Conservation (phyloP, 2,888 invertebrate species). For the Harpalus rubripes region DNA sequence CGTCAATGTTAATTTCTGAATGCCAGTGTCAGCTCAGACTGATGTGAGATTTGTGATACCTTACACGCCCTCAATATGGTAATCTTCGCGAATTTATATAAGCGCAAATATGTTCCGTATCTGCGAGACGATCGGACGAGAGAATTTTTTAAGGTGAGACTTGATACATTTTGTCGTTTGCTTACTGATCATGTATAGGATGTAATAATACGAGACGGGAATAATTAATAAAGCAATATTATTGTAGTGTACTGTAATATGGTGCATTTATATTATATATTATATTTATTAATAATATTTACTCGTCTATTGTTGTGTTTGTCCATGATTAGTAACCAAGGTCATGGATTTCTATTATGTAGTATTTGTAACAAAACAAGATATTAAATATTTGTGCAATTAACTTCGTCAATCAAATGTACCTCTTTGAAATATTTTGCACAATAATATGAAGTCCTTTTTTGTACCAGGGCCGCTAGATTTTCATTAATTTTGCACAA, state of each 20-base stretch:
- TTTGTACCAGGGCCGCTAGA: too few relatives aligned
- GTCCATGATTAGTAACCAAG: too few relatives aligned
- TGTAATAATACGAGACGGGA: neutral
- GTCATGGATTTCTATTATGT: too few relatives aligned
- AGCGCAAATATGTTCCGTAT: conserved; percentile 21
- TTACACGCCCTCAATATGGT: conserved; percentile 51
- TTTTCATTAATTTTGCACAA: too few relatives aligned
- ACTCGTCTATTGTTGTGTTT: neutral
- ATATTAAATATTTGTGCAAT: too few relatives aligned
- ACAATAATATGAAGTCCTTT: too few relatives aligned
- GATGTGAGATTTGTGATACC: neutral
- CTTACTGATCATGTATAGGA: conserved; percentile 8
- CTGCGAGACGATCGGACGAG: neutral
- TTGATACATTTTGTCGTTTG: neutral
- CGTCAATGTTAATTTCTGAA: conserved; percentile 57
- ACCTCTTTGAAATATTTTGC: too few relatives aligned
- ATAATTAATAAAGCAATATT: neutral
- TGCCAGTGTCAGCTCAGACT: conserved; percentile 49
- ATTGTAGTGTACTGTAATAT: neutral
- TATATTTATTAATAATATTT: neutral
- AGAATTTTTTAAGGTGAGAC: neutral
- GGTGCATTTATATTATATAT: neutral
- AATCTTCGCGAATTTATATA: conserved; percentile 49
- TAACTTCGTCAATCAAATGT: too few relatives aligned
- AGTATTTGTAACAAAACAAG: too few relatives aligned